phyloP scores from a whole-genome alignment of 2,797 vertebrate species.

The Labeo calbasu region DNA sequence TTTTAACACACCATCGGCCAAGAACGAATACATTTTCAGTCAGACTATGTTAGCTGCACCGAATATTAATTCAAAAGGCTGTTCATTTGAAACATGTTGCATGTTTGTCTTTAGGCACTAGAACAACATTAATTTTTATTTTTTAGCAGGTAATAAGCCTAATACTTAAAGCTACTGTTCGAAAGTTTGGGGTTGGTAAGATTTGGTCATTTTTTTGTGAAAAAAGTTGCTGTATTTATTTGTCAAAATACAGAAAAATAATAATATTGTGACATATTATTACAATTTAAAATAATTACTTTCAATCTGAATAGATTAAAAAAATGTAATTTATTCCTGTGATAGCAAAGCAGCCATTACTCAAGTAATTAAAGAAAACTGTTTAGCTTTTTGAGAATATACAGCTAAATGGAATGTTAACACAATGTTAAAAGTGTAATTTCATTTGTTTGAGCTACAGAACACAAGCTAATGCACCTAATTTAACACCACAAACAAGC shows the following conservation, averaged over 20 bases:
- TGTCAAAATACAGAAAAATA: too few relatives aligned
- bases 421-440: background rate
- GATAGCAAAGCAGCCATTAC: background rate
- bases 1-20: background rate
- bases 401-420: background rate
- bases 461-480: background rate
- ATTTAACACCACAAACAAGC: background rate
- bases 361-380: background rate
- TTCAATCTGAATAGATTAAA: background rate
- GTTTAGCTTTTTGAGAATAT: background rate
- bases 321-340: background rate
- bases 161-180: background rate
- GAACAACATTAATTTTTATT: background rate
- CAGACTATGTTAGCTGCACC: background rate
- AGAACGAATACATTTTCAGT: constrained; percentile 1
- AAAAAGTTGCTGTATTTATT: too few relatives aligned
- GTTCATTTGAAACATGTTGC: background rate
- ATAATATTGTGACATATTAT: background rate
- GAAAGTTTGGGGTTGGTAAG: background rate
- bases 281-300: background rate
- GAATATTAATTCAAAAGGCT: background rate
- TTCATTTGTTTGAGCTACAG: background rate
- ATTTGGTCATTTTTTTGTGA: background rate
- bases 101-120: background rate
- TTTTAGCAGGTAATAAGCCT: background rate